Evolutionary conservation across 2,113 vertebrate genomes (phyloP).

Genomic region (Odobenus rosmarus): DNA sequence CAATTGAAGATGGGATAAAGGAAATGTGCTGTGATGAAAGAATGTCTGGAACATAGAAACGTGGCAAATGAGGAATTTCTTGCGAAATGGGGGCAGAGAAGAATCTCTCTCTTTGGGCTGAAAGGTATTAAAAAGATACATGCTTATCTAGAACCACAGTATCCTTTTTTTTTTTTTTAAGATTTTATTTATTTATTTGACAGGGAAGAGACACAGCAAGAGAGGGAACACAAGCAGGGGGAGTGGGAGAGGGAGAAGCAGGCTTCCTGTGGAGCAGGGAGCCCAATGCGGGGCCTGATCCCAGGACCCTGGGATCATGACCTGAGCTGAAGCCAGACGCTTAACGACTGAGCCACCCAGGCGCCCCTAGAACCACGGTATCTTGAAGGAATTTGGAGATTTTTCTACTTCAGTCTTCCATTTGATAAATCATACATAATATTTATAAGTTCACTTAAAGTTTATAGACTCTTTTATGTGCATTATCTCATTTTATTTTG

Average conservation of each 20-base stretch:
- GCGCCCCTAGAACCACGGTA: not conserved
- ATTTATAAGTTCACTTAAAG: not conserved
- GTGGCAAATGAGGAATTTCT: conserved; percentile 31
- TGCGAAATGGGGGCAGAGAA: conserved; percentile 13
- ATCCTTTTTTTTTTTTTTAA: not conserved
- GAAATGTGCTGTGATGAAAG: conserved; percentile 51
- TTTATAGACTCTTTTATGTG: not conserved
- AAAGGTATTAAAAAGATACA: not conserved
- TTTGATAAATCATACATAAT: not conserved
- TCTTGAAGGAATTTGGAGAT: not conserved
- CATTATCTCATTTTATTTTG: not conserved
- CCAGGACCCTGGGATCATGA: too few species aligned
- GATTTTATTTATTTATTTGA: too few species aligned
- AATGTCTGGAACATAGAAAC: conserved; percentile 3
- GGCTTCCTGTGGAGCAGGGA: too few species aligned
- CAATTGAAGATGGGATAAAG: conserved; percentile 66
- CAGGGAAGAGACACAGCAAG: too few species aligned
- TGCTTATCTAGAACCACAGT: not conserved
- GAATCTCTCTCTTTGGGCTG: not conserved
- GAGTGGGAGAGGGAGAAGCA: too few species aligned
- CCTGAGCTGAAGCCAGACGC: too few species aligned
- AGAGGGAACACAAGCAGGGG: too few species aligned
- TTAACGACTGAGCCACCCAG: too few species aligned
- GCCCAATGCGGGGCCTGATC: too few species aligned
- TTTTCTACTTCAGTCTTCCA: not conserved